Evolutionary conservation across 2,888 invertebrate genomes (phyloP), one percentile per base, ranked within the genome.

Genomic region (Lasioglossum marginatum): DNA sequence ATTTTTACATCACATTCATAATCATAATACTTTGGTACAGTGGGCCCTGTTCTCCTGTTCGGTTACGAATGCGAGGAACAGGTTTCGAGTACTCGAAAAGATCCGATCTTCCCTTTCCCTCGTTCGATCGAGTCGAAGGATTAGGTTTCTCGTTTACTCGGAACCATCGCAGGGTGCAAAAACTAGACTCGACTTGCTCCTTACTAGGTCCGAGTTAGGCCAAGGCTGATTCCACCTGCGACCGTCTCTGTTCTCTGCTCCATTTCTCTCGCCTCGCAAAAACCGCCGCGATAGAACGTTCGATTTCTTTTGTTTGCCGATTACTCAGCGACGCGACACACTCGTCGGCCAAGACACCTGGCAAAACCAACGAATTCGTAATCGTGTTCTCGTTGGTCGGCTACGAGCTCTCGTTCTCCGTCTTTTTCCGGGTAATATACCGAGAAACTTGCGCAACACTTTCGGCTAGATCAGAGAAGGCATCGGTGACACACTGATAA

Each of bases 11-110:
- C 40, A 12, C 40, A 40, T 40, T 40, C 12, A 40, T 40, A 40
- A 40, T 40, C 12, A 12, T 40, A 40, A 43, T 4, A 52, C n/a
- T 57, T 57, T n/a, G 12, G 57, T n/a, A 4, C n/a, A 1, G 10
- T n/a, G 63, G 31, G 63, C 19, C 63, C 63, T 31, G 63, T 31
- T 31, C 63, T 31, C 63, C 31, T 2, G 63, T 14, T 40, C 23
- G 71, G 76, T 81, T 63, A 75, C 68, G 75, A 76, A 63, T 48
- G n/a, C 14, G 48, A 74, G 80, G 81, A 81, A 81, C 74, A 34
- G 45, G 45, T 70, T 60, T 45, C 45, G 68, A 31, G 31, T 31
- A 31, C 63, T 68, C 66, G 66, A 68, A 68, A 68, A 68, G 66
- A 68, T 23, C 16, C 23, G 66, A 68, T 68, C 66, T 23, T 34